A percentile compares a stretch with the other conserved stretches of the same genome.
These are phyloP conservation scores for Aurelia aurita DNA, from an alignment of 30 jellyfish, hydroid and myxozoan species.

Conservation along the genomic window DNA sequence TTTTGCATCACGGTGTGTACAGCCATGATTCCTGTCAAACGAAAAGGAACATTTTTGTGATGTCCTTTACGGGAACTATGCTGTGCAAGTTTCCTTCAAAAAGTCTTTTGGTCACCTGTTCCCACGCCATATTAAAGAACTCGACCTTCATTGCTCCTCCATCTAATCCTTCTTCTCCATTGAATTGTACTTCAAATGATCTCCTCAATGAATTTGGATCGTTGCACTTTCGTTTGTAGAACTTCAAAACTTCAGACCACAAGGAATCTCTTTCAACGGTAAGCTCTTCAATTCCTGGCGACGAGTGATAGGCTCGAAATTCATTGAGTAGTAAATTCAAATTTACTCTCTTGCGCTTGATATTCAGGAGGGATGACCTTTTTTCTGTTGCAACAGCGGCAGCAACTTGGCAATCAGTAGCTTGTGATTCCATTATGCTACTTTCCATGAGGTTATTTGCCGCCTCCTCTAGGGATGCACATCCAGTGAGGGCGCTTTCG, in stretches of 20 bases:
- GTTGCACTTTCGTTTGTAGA: slow-evolving; percentile 29
- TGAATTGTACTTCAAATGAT: slow-evolving; percentile 15
- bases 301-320: slow-evolving; percentile 19
- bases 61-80: slow-evolving; percentile 36
- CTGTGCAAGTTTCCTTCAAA: slow-evolving; percentile 21
- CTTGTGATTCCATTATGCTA: not conserved
- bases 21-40: slow-evolving; percentile 14
- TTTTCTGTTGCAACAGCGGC: slow-evolving; percentile 7
- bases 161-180: slow-evolving; percentile 42
- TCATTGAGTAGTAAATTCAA: slow-evolving; percentile 18
- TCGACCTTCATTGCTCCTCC: slow-evolving; percentile 55
- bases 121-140: slow-evolving; percentile 33
- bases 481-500: slow-evolving; percentile 19
- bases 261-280: slow-evolving; percentile 24
- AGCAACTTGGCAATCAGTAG: slow-evolving; percentile 2
- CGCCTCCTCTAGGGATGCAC: slow-evolving; percentile 35
- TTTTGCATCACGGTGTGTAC: slow-evolving; percentile 46
- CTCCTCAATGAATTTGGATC: slow-evolving; percentile 16
- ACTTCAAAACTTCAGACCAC: slow-evolving; percentile 26
- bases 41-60: slow-evolving; percentile 40
- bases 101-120: slow-evolving; percentile 24
- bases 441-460: slow-evolving; percentile 11
- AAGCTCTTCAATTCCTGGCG: slow-evolving; percentile 30
- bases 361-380: not conserved
- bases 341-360: not conserved